phyloP scores from a whole-genome alignment of 2,797 vertebrate species.

The Merluccius polli region DNA sequence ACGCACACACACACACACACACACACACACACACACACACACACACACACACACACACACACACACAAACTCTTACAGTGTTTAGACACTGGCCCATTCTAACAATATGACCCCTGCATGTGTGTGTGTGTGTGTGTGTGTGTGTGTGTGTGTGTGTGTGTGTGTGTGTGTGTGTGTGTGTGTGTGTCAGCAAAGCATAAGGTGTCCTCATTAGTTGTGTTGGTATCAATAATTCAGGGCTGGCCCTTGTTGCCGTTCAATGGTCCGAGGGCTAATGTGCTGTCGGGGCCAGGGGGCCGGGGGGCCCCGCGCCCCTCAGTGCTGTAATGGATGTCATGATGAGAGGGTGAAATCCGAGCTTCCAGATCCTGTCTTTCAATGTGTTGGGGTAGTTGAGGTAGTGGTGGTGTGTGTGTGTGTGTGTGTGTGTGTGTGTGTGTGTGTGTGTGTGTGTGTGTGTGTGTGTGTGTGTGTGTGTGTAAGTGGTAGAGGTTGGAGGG shows the following conservation, averaged over 20 bases:
- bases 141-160: slow-evolving; percentile 22
- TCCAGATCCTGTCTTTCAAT: slow-evolving; percentile 67
- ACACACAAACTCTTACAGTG: too few relatives aligned
- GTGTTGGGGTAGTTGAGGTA: slow-evolving; percentile 27
- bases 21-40: too few relatives aligned
- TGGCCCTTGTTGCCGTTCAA: slow-evolving; percentile 80
- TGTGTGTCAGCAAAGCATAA: slow-evolving; percentile 66
- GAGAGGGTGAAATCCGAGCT: slow-evolving; percentile 81
- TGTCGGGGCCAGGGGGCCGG: slow-evolving; percentile 63
- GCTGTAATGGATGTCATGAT: slow-evolving; percentile 87
- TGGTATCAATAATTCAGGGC: slow-evolving; percentile 82
- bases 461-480: too few relatives aligned
- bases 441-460: too few relatives aligned
- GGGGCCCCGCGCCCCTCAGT: slow-evolving; percentile 67
- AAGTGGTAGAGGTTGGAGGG: too few relatives aligned
- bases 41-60: too few relatives aligned
- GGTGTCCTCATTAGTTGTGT: slow-evolving; percentile 84
- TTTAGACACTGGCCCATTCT: slow-evolving; percentile 29
- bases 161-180: slow-evolving; percentile 15
- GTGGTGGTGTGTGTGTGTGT: slow-evolving; percentile 18
- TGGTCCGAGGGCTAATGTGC: slow-evolving; percentile 84
- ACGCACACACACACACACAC: too few relatives aligned
- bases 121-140: slow-evolving; percentile 17
- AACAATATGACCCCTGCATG: slow-evolving; percentile 33
- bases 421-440: too few relatives aligned